Conservation (phyloP, 2,113 vertebrate genomes). For the Empidonax traillii region DNA sequence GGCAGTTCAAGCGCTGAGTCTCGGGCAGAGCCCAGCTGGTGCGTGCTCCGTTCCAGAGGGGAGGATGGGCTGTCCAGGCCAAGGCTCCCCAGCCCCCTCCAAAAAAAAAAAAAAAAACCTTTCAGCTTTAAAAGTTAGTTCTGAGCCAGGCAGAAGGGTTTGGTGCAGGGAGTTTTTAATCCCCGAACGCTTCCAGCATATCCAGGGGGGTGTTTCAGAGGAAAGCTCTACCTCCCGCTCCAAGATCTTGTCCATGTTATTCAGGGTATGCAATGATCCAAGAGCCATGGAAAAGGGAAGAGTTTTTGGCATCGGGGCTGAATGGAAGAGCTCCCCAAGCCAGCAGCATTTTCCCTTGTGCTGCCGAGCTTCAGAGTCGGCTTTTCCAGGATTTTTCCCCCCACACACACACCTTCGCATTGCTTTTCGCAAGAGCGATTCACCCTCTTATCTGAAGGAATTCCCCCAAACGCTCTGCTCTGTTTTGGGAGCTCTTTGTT, state of each 20-base stretch:
- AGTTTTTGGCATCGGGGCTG: rapidly evolving
- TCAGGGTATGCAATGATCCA: neutral
- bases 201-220: neutral
- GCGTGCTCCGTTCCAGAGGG: neutral
- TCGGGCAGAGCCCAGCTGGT: neutral
- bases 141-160: neutral
- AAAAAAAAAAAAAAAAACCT: too few relatives aligned
- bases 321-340: neutral
- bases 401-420: rapidly evolving
- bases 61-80: neutral
- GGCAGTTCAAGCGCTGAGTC: neutral
- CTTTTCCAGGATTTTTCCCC: neutral
- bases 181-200: neutral
- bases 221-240: neutral
- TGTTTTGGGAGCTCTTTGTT: slow-evolving; percentile 24
- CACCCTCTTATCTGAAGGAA: neutral
- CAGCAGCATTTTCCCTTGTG: neutral
- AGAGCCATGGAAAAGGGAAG: neutral
- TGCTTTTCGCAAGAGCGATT: neutral
- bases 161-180: neutral
- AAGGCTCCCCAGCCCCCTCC: rapidly evolving
- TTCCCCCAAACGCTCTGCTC: neutral
- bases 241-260: neutral
- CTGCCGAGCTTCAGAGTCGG: neutral
- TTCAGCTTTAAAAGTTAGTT: neutral